These are phyloP conservation scores for Lamproptera curius DNA, from an alignment of 2,888 invertebrate species.

Conservation along the genomic window DNA sequence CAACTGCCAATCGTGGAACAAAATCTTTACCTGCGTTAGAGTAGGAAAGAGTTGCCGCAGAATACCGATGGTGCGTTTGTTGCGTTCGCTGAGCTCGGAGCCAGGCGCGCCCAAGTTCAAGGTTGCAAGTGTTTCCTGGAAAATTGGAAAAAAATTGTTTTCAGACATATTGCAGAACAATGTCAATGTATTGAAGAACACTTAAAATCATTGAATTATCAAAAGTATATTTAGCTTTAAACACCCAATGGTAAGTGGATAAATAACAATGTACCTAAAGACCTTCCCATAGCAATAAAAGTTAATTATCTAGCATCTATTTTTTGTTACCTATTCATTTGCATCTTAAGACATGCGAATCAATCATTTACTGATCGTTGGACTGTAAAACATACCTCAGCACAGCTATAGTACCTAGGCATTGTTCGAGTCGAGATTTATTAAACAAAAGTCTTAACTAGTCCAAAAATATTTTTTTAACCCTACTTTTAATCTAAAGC, in stretches of 20 bases:
- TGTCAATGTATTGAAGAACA: no score
- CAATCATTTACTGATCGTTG: slow-evolving; percentile 8
- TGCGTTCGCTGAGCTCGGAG: slow-evolving; percentile 81
- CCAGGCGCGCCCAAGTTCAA: slow-evolving; percentile 82
- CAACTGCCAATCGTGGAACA: no score
- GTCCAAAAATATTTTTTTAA: no score
- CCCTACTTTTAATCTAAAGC: no score
- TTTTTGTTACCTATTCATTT: slow-evolving; percentile 36
- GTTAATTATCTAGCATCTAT: slow-evolving; percentile 31
- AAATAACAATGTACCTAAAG: slow-evolving; percentile 4
- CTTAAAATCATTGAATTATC: no score
- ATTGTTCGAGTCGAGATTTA: no score
- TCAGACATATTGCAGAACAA: no score
- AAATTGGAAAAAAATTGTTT: neutral
- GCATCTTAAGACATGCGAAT: slow-evolving; percentile 42
- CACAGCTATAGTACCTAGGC: no score
- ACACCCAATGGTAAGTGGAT: no score
- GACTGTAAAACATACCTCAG: slow-evolving; percentile 1
- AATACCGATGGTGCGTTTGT: slow-evolving; percentile 87
- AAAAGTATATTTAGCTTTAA: no score
- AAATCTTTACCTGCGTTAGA: slow-evolving; percentile 82
- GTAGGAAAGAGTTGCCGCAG: slow-evolving; percentile 85
- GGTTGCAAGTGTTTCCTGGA: slow-evolving; percentile 82
- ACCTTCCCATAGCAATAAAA: slow-evolving; percentile 24
- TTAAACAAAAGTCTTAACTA: no score